Evolutionary conservation across 2,888 invertebrate species (phyloP).

Genomic region (Paralinhomoeus sp.): DNA sequence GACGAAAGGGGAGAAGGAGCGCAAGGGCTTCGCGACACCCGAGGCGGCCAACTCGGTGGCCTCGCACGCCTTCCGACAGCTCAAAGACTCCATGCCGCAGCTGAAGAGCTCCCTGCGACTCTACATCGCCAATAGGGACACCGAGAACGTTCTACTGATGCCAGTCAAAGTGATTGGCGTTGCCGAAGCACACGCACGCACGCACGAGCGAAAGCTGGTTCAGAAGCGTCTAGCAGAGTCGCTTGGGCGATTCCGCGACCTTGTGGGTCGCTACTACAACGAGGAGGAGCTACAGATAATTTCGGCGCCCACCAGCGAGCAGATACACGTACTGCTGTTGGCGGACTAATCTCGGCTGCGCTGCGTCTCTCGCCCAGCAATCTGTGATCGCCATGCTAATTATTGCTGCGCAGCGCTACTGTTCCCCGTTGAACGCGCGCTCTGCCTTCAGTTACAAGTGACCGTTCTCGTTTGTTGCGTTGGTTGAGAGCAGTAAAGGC

Average conservation of each 20-base stretch:
- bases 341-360: too few species aligned
- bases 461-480: too few species aligned
- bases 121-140: conserved; percentile 82
- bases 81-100: conserved; percentile 52
- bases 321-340: conserved; percentile 41
- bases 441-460: too few species aligned
- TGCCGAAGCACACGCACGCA: background rate
- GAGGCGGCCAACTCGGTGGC: conserved; percentile 48
- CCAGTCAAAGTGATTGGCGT: conserved; percentile 49
- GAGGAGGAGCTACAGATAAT: conserved; percentile 59
- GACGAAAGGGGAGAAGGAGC: conserved; percentile 18
- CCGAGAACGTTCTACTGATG: conserved; percentile 80
- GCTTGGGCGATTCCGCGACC: conserved; percentile 56
- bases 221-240: conserved; percentile 56
- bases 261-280: conserved; percentile 49
- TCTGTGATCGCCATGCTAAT: too few species aligned
- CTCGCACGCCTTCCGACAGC: conserved; percentile 49
- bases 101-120: conserved; percentile 56
- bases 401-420: too few species aligned
- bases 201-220: too few species aligned
- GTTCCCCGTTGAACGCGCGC: too few species aligned
- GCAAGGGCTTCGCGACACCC: conserved; percentile 43
- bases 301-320: conserved; percentile 74
- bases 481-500: too few species aligned
- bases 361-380: too few species aligned